Evolutionary conservation across 2,113 vertebrate species (phyloP), one percentile per base, ranked within the genome.

Genomic region (Sapayoa aenigma): DNA sequence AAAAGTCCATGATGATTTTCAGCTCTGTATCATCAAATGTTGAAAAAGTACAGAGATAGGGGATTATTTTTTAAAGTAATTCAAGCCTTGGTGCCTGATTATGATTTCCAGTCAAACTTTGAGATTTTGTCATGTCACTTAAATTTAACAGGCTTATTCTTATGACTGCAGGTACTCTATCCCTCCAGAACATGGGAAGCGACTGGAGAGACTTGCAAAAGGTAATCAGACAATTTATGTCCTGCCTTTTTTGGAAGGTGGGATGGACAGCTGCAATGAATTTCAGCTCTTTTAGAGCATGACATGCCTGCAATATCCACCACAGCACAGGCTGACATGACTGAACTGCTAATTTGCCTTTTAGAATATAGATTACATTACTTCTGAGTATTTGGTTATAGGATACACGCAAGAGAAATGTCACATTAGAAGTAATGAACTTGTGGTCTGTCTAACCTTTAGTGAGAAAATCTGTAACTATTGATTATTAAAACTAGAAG

Each of bases 191-290:
- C 99, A 99, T 2, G 99, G 99, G 53, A 99, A 99, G 83, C 97
- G 99, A 19, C 82, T 99, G 95, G 99, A 99, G 84, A 98, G 99
- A 52, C 98, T 99, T 13, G 99, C 99, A 65, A 99, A 99, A 98
- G 99, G 99, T 99, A 98, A 84, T 35, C 8, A 4, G 9, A 10
- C 21, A n/a, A 16, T 66, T 71, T 1, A 10, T 49, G 19, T 58
- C 39, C 7, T 80, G 28, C 33, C 8, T 77, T 73, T 76, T 87
- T 46, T 2, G 1, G 46, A 68, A 33, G 25, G 15, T 73, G 49
- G 49, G 28, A 35, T 71, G 55, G 22, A 41, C 13, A 60, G 14
- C 59, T 31, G 6, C 33, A 39, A 0, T 1, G 2, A 50, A 30
- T 60, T 76, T 90, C 28, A 62, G 31, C 41, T 80, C 31, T 66